Percentiles rank a stretch among this genome's conserved stretches.
These are phyloP conservation scores for Oostethus manadensis DNA, from an alignment of 2,113 vertebrate genomes.

Conservation along the genomic window DNA sequence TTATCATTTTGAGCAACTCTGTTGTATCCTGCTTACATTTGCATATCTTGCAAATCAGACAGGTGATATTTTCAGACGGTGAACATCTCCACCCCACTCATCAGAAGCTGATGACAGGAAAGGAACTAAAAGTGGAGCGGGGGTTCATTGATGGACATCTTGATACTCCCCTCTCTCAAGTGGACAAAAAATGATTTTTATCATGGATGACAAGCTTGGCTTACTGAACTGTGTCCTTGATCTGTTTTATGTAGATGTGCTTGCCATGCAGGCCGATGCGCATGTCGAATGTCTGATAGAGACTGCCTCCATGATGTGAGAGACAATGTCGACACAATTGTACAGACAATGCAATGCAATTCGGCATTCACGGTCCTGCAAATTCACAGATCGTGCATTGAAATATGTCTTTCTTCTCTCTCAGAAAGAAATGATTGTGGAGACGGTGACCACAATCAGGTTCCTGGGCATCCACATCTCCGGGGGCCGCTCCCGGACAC, in stretches of 20 bases:
- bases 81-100: slow-evolving; percentile 39
- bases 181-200: slow-evolving; percentile 36
- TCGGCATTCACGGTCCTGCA: too few relatives aligned
- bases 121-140: slow-evolving; percentile 26
- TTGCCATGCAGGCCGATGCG: slow-evolving; percentile 26
- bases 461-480: too few relatives aligned
- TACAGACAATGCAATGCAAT: not conserved
- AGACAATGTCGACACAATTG: not conserved
- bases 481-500: too few relatives aligned
- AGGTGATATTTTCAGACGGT: not conserved
- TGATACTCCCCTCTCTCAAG: slow-evolving; percentile 19
- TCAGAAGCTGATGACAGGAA: slow-evolving; percentile 47
- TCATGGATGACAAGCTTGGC: slow-evolving; percentile 30
- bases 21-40: slow-evolving; percentile 49
- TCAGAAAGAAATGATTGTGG: too few relatives aligned
- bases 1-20: slow-evolving; percentile 40
- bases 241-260: slow-evolving; percentile 53
- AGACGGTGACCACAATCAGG: too few relatives aligned
- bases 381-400: too few relatives aligned
- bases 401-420: too few relatives aligned
- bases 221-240: slow-evolving; percentile 46
- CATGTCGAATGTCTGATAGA: slow-evolving; percentile 31
- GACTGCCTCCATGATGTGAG: slow-evolving; percentile 14
- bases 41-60: slow-evolving; percentile 73
- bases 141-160: slow-evolving; percentile 34